Conservation (phyloP, 2,113 vertebrate species). For the Pachyramphus minor region DNA sequence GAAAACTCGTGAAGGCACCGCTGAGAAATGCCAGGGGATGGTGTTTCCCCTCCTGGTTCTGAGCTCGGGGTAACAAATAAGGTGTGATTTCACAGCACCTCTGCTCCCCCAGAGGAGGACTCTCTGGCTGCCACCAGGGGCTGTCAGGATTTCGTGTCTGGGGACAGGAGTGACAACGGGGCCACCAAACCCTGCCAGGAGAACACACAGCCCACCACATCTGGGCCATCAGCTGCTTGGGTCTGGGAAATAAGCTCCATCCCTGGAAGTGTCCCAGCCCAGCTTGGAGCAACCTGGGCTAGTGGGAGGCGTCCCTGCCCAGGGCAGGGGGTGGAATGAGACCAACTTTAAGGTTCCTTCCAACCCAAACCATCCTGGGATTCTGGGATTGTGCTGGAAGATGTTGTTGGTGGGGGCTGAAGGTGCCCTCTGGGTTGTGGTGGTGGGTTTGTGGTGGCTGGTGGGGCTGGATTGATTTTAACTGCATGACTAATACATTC, state of each 20-base stretch:
- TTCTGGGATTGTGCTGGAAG: not conserved
- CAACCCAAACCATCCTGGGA: not conserved
- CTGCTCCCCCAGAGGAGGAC: not conserved
- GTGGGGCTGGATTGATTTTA: not conserved
- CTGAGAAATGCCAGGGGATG: not conserved
- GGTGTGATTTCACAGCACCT: not conserved
- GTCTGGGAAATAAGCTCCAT: not conserved
- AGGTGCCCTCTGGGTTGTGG: not conserved
- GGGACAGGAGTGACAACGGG: not conserved
- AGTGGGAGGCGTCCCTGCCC: not conserved
- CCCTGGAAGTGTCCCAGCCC: not conserved
- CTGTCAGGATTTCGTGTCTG: not conserved
- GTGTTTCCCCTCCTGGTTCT: not conserved
- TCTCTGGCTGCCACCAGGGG: not conserved
- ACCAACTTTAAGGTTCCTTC: not conserved
- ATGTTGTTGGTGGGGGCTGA: accelerated
- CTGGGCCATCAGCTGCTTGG: not conserved
- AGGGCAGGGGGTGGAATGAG: not conserved
- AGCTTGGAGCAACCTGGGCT: not conserved
- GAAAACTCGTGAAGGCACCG: not conserved
- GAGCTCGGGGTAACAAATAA: not conserved
- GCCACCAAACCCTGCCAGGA: not conserved
- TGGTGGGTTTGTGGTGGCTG: not conserved
- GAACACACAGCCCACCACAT: accelerated
- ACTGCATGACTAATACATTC: not conserved